These are phyloP conservation scores for Dryoscopus gambensis DNA, from an alignment of 2,113 vertebrate species.

Conservation along the genomic window DNA sequence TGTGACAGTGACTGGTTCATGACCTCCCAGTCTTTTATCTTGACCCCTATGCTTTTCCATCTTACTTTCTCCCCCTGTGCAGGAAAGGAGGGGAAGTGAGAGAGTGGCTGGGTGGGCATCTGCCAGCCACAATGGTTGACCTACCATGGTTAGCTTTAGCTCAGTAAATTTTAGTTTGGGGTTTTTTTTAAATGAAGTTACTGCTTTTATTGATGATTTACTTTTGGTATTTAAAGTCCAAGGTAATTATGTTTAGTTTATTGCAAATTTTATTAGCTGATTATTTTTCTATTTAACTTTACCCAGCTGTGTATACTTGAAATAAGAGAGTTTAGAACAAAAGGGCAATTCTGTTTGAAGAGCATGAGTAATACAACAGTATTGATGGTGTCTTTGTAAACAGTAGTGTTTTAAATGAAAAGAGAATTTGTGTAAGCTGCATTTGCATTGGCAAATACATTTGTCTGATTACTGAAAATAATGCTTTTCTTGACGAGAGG, in stretches of 20 bases:
- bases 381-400: background rate
- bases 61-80: background rate
- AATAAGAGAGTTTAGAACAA: background rate
- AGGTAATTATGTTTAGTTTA: background rate
- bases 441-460: conserved; percentile 30
- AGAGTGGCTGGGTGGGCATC: background rate
- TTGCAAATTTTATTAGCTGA: background rate
- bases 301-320: background rate
- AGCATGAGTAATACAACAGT: background rate
- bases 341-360: background rate
- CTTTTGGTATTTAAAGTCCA: background rate
- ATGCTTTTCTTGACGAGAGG: conserved; percentile 19
- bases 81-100: background rate
- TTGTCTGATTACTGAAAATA: conserved; percentile 26
- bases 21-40: background rate
- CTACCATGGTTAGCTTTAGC: background rate
- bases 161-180: background rate
- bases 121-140: background rate
- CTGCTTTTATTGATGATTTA: background rate
- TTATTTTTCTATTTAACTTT: background rate
- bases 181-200: background rate
- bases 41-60: background rate
- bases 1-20: background rate
- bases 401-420: background rate
- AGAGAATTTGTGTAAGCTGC: conserved; percentile 10